Base-by-base conservation (phyloP, 2,113 vertebrate genomes). In the Plotosus lineatus region DNA sequence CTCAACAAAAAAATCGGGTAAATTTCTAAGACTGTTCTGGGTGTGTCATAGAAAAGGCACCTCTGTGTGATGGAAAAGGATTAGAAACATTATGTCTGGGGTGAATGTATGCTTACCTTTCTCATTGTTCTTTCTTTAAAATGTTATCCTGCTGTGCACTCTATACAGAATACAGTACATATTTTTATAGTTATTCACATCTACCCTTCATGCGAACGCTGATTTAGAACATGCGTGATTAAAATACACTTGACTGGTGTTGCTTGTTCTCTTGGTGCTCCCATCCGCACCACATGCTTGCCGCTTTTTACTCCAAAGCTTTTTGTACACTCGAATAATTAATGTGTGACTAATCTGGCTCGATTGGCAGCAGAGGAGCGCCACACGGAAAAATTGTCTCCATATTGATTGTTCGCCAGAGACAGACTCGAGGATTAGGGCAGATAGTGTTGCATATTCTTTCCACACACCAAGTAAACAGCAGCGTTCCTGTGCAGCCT, bases 401-500 rank as follows among this genome's bases (percentile, higher is more conserved):
- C 63, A n/a, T 68, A 68, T 84, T 84, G 78, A 84, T 80, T 84
- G 79, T 71, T 78, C 69, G 56, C 77, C 31, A 61, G 73, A 84
- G 73, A 80, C 78, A 75, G 55, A 36, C 48, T 76, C 12, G 53
- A 12, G 77, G 81, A 83, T 81, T 81, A 75, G 48, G 46, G 26
- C 58, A 75, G 80, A 83, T 78, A 71, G 26, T 48, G 19, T 56
- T 69, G 80, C 72, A 38, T 80, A 51, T 82, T 82, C 72, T 23
- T 4, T 42, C 46, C 15, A 9, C n/a, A 12, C 58, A 11, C 33
- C 31, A 21, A 31, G 56, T 80, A 77, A 77, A 82, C 51, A n/a
- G 42, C 9, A 28, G 12, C 42, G 11, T 23, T 79, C 21, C 38
- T 74, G 21, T 72, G 31, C 10, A 60, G 48, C 66, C 51, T 77